Conservation (phyloP, 2,888 invertebrate genomes). For the Heliconius erato region DNA sequence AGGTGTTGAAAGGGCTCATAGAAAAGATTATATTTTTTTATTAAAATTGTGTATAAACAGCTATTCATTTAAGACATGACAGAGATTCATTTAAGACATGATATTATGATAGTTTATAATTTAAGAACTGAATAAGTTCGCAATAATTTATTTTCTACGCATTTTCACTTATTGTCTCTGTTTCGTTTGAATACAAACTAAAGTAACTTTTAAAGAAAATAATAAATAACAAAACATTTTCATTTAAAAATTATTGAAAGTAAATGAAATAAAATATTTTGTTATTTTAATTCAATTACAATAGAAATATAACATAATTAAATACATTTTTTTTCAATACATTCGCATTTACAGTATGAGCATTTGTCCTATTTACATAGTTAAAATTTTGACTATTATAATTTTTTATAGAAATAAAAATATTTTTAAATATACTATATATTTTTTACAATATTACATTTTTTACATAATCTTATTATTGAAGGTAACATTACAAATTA, state of each 20-base stretch:
- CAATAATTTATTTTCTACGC: constrained; percentile 37
- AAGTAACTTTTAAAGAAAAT: background rate
- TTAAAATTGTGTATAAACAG: constrained; percentile 31
- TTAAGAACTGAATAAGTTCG: constrained; percentile 7
- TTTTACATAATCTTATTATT: constrained; percentile 52
- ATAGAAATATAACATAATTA: background rate
- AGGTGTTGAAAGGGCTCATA: constrained; percentile 36
- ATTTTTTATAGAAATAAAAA: constrained; percentile 49
- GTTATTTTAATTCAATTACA: background rate
- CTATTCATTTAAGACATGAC: constrained; percentile 24
- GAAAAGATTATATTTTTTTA: constrained; percentile 24
- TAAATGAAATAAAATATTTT: constrained; percentile 5
- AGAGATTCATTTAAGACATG: constrained; percentile 30
- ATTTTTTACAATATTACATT: constrained; percentile 43
- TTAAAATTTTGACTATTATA: constrained; percentile 41
- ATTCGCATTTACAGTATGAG: constrained; percentile 36
- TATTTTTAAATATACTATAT: constrained; percentile 38
- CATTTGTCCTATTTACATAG: constrained; percentile 46
- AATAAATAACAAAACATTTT: background rate
- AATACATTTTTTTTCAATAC: background rate
- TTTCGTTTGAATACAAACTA: constrained; percentile 48
- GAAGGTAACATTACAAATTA: constrained; percentile 56
- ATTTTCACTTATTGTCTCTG: constrained; percentile 59
- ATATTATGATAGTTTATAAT: constrained; percentile 22
- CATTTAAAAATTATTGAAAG: background rate